Percentiles rank a stretch among this genome's conserved stretches.
phyloP scores from a whole-genome alignment of 1,140 invertebrate genomes.

The Sycophila sp. region DNA sequence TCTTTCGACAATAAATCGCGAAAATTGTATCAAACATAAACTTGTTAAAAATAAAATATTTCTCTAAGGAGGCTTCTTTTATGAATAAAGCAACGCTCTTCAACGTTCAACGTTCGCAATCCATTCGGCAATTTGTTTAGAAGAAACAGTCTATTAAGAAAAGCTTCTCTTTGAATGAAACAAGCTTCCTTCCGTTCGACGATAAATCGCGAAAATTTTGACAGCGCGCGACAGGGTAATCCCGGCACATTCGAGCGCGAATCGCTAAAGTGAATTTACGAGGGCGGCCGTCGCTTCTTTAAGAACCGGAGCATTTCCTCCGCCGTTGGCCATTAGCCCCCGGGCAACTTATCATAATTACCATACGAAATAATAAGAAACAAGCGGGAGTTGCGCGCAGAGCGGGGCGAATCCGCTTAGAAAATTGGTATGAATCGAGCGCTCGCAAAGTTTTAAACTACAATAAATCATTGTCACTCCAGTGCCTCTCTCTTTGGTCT shows the following conservation, averaged over 20 bases:
- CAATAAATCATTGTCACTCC: slow-evolving; percentile 33
- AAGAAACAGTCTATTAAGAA: too few relatives aligned
- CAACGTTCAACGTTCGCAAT: too few relatives aligned
- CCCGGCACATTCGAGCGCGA: background rate
- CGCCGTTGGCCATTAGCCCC: slow-evolving; percentile 14
- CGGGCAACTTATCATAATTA: slow-evolving; percentile 35
- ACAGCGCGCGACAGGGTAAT: too few relatives aligned
- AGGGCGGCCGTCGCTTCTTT: background rate
- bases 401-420: slow-evolving; percentile 26
- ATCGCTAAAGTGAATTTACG: background rate
- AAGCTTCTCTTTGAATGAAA: too few relatives aligned
- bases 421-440: slow-evolving; percentile 31
- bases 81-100: too few relatives aligned
- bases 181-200: too few relatives aligned
- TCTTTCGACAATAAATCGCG: too few relatives aligned
- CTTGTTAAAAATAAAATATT: too few relatives aligned
- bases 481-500: background rate
- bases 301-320: slow-evolving; percentile 1
- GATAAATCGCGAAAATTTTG: too few relatives aligned
- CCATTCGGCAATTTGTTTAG: too few relatives aligned
- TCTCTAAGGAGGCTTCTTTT: too few relatives aligned
- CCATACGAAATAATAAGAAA: slow-evolving; percentile 36
- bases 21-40: too few relatives aligned
- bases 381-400: slow-evolving; percentile 2
- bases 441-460: slow-evolving; percentile 30